Base-by-base conservation (phyloP, 35 echinoderm and acorn worm genomes). In the Ophiothrix spiculata region DNA sequence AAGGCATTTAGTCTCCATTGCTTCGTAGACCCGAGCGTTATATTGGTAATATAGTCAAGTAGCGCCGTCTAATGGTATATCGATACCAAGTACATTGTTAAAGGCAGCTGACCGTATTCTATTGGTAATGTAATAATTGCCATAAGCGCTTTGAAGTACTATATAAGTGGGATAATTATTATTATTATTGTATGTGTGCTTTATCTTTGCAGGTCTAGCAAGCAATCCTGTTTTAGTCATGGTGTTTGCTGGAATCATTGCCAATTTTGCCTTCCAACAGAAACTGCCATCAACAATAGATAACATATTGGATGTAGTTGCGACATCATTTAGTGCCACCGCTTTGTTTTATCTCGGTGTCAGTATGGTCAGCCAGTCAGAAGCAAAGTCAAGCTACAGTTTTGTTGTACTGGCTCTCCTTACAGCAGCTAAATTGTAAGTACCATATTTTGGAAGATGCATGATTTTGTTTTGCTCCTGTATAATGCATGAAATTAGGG, bases 311-410 rank as follows among this genome's bases (percentile, higher is more conserved):
- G 64, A 85, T 17, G 83, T 85, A 33, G 37, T 97, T 32, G 87
- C 75, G 11, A 78, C 81, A 36, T 92, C 94, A 1, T 97, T 89
- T 63, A 56, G 78, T 19, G 90, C 94, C 23, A 90, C 86, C 0
- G 94, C 94, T 25, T 84, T 97, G 1, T 97, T 97, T 37, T 89
- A 69, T 37, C 85, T 97, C 16, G 94, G 94, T 15, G 81, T 97
- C 29, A 85, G 83, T 39, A 85, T 97, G 86, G 90, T 92, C 0
- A 90, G 94, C 13, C 89, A 92, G 84, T 73, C 92, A 16, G 77
- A 85, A 3, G 82, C 85, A 1, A 69, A 81, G 42, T 81, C 82
- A 34, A 79, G 90, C 15, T 39, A 83, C 39, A 64, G 79, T 28
- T 88, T 90, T 35, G 14, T 92, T 25, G 32, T 76, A 74, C 80